These are phyloP conservation scores for Drosophila elegans DNA, from an alignment of 1,140 invertebrate genomes.

Conservation along the genomic window DNA sequence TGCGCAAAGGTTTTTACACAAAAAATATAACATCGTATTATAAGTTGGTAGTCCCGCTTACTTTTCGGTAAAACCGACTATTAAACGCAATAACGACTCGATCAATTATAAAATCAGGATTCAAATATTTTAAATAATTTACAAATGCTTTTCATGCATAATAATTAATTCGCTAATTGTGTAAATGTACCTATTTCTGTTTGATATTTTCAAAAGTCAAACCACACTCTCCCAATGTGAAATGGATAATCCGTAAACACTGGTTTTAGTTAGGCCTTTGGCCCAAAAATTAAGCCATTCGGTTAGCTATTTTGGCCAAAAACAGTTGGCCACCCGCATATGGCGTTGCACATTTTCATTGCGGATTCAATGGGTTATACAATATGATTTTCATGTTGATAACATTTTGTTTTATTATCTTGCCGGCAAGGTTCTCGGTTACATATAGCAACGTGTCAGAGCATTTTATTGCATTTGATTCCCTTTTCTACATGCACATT, in stretches of 20 bases:
- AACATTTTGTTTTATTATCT: constrained; percentile 47
- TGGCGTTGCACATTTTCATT: not conserved
- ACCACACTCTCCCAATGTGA: no score
- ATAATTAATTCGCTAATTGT: no score
- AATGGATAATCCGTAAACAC: not conserved
- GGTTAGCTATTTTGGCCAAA: constrained; percentile 23
- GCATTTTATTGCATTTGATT: constrained; percentile 57
- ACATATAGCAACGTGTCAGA: constrained; percentile 20
- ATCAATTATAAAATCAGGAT: no score
- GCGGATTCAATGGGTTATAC: constrained; percentile 1
- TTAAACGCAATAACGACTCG: no score
- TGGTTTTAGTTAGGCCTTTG: not conserved
- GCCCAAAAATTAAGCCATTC: constrained; percentile 36
- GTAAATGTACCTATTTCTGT: no score
- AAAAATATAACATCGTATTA: no score
- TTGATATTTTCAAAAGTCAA: no score
- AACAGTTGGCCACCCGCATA: constrained; percentile 7
- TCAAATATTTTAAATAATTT: no score
- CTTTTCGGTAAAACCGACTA: no score
- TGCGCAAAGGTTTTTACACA: no score
- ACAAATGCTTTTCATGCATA: no score
- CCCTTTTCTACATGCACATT: constrained; percentile 35
- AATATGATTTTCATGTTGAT: constrained; percentile 38
- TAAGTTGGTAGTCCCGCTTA: no score
- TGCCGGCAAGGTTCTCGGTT: not conserved